Conservation (phyloP, 30 jellyfish, hydroid and myxozoan species). For the Cassiopea andromeda region DNA sequence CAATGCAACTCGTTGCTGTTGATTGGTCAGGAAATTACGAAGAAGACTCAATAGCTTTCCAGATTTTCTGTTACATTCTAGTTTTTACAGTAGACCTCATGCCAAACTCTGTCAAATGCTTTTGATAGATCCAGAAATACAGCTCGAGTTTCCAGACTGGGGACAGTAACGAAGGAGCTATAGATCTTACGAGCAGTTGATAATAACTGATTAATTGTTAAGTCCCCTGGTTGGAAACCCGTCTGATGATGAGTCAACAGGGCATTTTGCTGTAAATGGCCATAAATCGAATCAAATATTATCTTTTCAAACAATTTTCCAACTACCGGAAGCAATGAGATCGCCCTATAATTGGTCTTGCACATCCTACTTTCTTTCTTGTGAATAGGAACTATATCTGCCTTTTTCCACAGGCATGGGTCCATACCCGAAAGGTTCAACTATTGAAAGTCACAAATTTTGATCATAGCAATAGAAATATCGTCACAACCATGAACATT, state of each 20-base stretch:
- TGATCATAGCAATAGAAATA: neutral
- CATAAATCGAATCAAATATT: slow-evolving; percentile 2
- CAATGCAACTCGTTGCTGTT: slow-evolving; percentile 5
- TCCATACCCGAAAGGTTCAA: slow-evolving; percentile 47
- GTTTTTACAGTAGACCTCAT: slow-evolving; percentile 42
- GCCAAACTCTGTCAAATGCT: slow-evolving; percentile 54
- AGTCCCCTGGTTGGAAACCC: neutral
- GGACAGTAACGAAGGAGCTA: neutral
- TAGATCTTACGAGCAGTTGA: slow-evolving; percentile 3
- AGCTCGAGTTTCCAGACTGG: slow-evolving; percentile 45
- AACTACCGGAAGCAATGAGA: neutral
- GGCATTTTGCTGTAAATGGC: neutral
- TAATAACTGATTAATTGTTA: neutral
- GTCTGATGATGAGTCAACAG: slow-evolving; percentile 1
- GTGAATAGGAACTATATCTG: slow-evolving; percentile 57
- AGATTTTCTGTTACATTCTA: slow-evolving; percentile 31
- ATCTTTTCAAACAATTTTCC: slow-evolving; percentile 10
- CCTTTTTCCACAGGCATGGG: slow-evolving; percentile 50
- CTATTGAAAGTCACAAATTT: slow-evolving; percentile 28
- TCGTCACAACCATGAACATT: neutral
- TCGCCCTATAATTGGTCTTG: neutral
- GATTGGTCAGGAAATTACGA: slow-evolving; percentile 2
- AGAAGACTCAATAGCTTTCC: slow-evolving; percentile 1
- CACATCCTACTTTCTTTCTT: slow-evolving; percentile 40
- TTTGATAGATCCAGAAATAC: slow-evolving; percentile 24